These are phyloP conservation scores for Galeopterus variegatus DNA, from an alignment of 2,113 vertebrate genomes.

Conservation along the genomic window DNA sequence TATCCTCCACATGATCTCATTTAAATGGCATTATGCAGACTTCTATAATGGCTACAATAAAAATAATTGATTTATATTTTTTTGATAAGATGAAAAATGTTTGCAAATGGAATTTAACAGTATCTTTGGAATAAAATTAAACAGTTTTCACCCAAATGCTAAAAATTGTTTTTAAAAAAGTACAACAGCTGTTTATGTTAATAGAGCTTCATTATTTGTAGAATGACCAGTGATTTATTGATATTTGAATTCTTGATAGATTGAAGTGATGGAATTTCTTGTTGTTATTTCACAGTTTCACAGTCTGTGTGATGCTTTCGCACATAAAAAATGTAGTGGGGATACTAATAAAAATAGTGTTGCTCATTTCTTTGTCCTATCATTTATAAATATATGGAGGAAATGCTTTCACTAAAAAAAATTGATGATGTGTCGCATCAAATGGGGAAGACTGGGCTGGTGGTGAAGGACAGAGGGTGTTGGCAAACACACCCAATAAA, in stretches of 20 bases:
- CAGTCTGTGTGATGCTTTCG: neutral
- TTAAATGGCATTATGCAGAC: slow-evolving; percentile 20
- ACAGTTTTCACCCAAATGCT: slow-evolving; percentile 41
- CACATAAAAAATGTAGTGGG: neutral
- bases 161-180: neutral
- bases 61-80: slow-evolving; percentile 50
- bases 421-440: neutral
- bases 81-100: slow-evolving; percentile 61
- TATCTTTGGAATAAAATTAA: slow-evolving; percentile 55
- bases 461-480: neutral
- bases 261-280: slow-evolving; percentile 23
- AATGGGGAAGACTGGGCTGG: neutral
- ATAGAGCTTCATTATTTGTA: slow-evolving; percentile 56
- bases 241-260: slow-evolving; percentile 46
- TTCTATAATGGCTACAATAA: slow-evolving; percentile 38
- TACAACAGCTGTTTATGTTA: slow-evolving; percentile 12
- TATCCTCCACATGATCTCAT: neutral
- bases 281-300: slow-evolving; percentile 26
- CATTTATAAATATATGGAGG: neutral
- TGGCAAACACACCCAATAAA: slow-evolving; percentile 12
- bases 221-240: slow-evolving; percentile 38
- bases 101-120: slow-evolving; percentile 31
- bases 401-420: neutral
- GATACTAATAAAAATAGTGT: slow-evolving; percentile 25
- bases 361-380: slow-evolving; percentile 29